These are phyloP conservation scores for Hydra vulgaris DNA, from an alignment of 30 jellyfish, hydroid and myxozoan species.

Conservation along the genomic window DNA sequence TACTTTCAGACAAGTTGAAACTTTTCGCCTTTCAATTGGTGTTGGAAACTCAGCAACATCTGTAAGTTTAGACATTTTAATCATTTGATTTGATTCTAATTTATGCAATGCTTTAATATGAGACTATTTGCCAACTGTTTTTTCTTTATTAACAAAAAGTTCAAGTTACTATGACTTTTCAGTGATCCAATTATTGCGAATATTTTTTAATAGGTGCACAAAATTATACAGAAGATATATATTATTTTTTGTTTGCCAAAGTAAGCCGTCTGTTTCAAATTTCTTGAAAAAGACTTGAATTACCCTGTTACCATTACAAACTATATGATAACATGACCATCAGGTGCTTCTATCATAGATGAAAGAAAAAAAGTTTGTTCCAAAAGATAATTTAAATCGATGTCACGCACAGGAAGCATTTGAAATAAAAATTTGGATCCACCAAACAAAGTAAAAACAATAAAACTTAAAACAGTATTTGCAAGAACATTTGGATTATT, in stretches of 20 bases:
- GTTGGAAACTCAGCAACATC: background rate
- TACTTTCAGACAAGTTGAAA: background rate
- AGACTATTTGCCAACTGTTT: too few relatives aligned
- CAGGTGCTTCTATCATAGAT: background rate
- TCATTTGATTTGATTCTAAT: background rate
- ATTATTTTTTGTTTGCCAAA: background rate
- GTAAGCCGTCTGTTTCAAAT: background rate
- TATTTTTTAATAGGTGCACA: background rate
- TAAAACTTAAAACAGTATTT: background rate
- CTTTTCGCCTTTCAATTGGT: background rate
- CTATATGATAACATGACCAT: background rate
- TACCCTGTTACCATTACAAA: slow-evolving; percentile 13
- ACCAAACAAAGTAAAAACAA: background rate
- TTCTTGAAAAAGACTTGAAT: background rate
- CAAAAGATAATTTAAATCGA: background rate
- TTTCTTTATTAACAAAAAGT: background rate
- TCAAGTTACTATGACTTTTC: background rate
- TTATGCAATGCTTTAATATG: background rate
- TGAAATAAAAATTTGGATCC: background rate
- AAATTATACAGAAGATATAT: background rate
- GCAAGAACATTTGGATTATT: background rate
- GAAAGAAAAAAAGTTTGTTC: background rate
- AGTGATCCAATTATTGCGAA: background rate
- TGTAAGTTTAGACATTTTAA: background rate
- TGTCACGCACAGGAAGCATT: background rate